Evolutionary conservation across 2,797 vertebrate genomes (phyloP), one percentile per base, ranked within the genome.

Genomic region (Sebastes minor): DNA sequence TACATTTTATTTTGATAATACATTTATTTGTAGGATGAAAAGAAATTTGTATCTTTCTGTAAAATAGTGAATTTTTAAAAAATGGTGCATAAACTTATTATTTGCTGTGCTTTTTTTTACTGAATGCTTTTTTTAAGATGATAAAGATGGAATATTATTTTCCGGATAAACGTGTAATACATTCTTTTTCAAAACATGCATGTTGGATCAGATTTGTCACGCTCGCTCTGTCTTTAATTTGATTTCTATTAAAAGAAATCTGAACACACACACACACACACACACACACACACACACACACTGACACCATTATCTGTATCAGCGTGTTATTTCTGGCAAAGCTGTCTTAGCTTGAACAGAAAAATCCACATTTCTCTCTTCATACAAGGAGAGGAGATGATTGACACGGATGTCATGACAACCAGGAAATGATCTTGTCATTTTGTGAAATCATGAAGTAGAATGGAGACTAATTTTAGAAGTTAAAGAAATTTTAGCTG

Each of bases 391-490:
- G 11, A 55, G 28, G 32, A 70, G 59, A 77, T 74, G 80, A 90
- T 78, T 82, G 88, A 74, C 67, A 38, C 10, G 11, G 71, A 72
- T 67, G 65, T 75, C 71, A 59, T 3, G 23, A 76, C 67, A 63
- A 84, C 56, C 75, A 75, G 74, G 60, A 83, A 77, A 86, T 8
- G 4, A 67, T 86, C 52, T 30, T 63, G 4, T 85, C 9, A 53
- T 79, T 68, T 35, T 74, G 49, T 67, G 55, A 77, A 82, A 67
- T 86, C 49, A 66, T 70, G 32, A 63, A 61, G 22, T 27, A 38
- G 23, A 74, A 59, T 16, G 11, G 20, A 82, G 28, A 71, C 57
- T 81, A 66, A 86, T 76, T 82, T 86, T 64, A 85, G 72, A 81
- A 57, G 6, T 76, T 71, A 55, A 2, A 77, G 64, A 65, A 8